Evolutionary conservation across 2,888 invertebrate species (phyloP), one percentile per base, ranked within the genome.

Genomic region (Monopis laevigella): DNA sequence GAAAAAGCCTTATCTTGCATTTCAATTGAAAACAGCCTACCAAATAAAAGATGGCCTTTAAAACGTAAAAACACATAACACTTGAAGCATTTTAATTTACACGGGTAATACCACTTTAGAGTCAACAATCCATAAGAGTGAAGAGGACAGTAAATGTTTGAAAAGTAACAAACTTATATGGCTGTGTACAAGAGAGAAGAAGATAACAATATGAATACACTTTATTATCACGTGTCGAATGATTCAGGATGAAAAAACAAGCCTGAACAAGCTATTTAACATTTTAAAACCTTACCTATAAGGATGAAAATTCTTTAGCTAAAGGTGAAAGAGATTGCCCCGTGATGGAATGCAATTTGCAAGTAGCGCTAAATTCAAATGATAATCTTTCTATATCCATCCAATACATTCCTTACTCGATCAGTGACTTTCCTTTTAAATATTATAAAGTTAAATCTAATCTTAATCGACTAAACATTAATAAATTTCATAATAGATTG

Each of bases 11-110:
- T 52, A 53, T 56, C 62, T 55, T 56, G 53, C 58, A 53, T 66
- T 62, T 62, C 63, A 56, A 58, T 62, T 21, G 12, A 56, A 64
- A 62, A 55, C 59, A 70, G 40, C 51, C 67, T 41, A 52, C 57
- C 51, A 47, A 65, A 52, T 67, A 55, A 16, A 61, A 64, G 58
- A 63, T 41, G 45, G n/a, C n/a, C 36, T 21, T 12, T 21, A 17
- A 7, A 14, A n/a, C 17, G 5, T 17, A 14, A 16, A 32, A 27
- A 17, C 26, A 19, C 11, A 6, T 29, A 27, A 2, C 27, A 16
- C n/a, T 18, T 38, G 24, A 21, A 39, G 28, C 40, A 34, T 40
- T 40, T 8, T 27, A 41, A 57, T 51, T 62, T 54, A 50, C 59
- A 51, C 56, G 61, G 46, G 43, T 67, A 57, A 53, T 52, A 57